Percentiles rank a stretch among this genome's conserved stretches.
phyloP scores from a whole-genome alignment of 2,888 invertebrate genomes.

The Drosophila infuscata region DNA sequence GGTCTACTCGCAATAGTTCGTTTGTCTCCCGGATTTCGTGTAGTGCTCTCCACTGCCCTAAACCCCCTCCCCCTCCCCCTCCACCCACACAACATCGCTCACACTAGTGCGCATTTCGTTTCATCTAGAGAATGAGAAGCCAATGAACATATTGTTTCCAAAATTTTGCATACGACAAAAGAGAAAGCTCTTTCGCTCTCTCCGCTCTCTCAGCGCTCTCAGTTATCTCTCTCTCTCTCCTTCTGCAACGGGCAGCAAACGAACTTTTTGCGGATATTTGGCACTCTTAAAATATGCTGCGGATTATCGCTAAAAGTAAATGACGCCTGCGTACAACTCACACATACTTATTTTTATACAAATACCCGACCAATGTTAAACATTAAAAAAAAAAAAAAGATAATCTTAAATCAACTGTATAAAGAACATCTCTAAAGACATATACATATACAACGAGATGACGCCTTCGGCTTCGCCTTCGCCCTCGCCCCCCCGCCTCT shows the following conservation, averaged over 20 bases:
- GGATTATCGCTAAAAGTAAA: constrained; percentile 82
- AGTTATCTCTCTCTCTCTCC: background rate
- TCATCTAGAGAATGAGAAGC: constrained; percentile 44
- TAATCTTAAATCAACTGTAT: constrained; percentile 17
- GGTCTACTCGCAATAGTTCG: constrained; percentile 59
- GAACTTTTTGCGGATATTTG: constrained; percentile 82
- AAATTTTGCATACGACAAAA: constrained; percentile 18
- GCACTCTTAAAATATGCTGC: constrained; percentile 84
- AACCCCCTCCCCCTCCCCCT: too few species aligned
- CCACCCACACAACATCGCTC: constrained; percentile 25
- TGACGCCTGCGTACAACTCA: constrained; percentile 57
- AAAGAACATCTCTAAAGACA: constrained; percentile 30
- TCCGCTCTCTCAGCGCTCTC: background rate
- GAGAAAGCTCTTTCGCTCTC: background rate
- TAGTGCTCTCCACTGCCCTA: constrained; percentile 15
- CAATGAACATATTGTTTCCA: constrained; percentile 74
- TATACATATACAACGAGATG: constrained; percentile 32
- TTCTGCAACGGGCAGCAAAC: constrained; percentile 49
- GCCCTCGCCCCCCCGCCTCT: constrained; percentile 28
- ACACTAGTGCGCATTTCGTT: constrained; percentile 68
- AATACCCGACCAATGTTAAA: constrained; percentile 15
- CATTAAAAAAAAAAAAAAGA: constrained; percentile 20
- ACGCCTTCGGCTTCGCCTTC: constrained; percentile 33
- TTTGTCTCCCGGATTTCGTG: constrained; percentile 42
- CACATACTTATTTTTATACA: constrained; percentile 38